Conservation (phyloP, 2,113 vertebrate genomes). For the Notothenia coriiceps region DNA sequence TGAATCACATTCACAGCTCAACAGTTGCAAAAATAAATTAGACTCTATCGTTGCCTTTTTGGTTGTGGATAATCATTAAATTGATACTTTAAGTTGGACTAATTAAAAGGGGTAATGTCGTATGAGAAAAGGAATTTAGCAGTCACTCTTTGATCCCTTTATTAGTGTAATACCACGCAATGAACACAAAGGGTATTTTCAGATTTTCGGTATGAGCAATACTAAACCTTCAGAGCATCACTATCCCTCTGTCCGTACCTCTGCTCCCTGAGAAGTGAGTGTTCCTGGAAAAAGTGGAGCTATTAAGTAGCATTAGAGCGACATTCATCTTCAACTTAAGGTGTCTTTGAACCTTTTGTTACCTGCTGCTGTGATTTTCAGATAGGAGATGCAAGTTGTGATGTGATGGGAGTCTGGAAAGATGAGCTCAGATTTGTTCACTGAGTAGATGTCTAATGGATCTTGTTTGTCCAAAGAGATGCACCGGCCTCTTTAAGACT, state of each 20-base stretch:
- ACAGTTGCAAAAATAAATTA: slow-evolving; percentile 14
- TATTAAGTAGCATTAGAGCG: slow-evolving; percentile 49
- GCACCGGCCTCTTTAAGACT: slow-evolving; percentile 20
- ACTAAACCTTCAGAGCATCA: slow-evolving; percentile 25
- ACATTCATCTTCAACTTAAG: slow-evolving; percentile 45
- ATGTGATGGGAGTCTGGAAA: slow-evolving; percentile 37
- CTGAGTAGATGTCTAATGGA: slow-evolving; percentile 10
- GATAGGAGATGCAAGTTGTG: slow-evolving; percentile 35
- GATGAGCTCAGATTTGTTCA: slow-evolving; percentile 33
- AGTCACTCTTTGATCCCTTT: slow-evolving; percentile 30
- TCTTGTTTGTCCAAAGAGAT: slow-evolving; percentile 8
- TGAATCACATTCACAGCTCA: slow-evolving; percentile 19
- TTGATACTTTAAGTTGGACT: slow-evolving; percentile 17
- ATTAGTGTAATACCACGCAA: slow-evolving; percentile 18
- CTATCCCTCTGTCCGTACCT: slow-evolving; percentile 31
- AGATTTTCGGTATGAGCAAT: slow-evolving; percentile 35
- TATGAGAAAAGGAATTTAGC: not conserved
- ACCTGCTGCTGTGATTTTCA: slow-evolving; percentile 56
- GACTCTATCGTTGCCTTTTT: slow-evolving; percentile 15
- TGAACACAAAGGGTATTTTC: slow-evolving; percentile 37
- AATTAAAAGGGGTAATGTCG: slow-evolving; percentile 42
- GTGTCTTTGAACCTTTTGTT: slow-evolving; percentile 54
- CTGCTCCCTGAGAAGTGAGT: slow-evolving; percentile 55
- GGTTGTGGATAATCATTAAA: slow-evolving; percentile 34
- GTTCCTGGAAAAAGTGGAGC: slow-evolving; percentile 63